These are phyloP conservation scores for Callyntrura guangdongensis DNA, from an alignment of 2,888 invertebrate genomes.

Conservation along the genomic window DNA sequence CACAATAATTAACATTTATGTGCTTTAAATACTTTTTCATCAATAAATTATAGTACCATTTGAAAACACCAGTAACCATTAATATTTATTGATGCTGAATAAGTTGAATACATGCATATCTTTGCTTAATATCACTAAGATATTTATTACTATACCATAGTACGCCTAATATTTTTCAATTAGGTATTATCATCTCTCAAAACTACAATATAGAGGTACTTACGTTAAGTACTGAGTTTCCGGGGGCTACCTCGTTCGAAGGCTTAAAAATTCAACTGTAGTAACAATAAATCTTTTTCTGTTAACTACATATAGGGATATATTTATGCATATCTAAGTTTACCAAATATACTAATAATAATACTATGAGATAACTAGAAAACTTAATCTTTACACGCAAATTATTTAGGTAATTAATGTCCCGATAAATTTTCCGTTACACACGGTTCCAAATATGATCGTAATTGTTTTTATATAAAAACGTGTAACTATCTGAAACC, in stretches of 20 bases:
- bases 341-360: neutral
- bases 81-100: constrained; percentile 12
- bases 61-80: constrained; percentile 58
- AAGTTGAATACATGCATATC: constrained; percentile 4
- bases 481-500: neutral
- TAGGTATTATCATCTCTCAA: neutral
- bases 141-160: neutral
- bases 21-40: constrained; percentile 28
- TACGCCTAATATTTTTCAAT: neutral
- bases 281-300: neutral
- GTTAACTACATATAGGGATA: constrained; percentile 19
- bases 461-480: constrained; percentile 10
- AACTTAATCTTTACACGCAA: neutral
- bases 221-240: constrained; percentile 29
- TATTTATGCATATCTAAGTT: neutral
- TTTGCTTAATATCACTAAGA: constrained; percentile 1
- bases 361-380: constrained; percentile 46
- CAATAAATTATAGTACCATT: constrained; percentile 59
- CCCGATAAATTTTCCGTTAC: neutral
- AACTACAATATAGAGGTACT: constrained; percentile 22
- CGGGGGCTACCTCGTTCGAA: neutral
- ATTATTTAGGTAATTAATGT: neutral
- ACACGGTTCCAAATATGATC: neutral
- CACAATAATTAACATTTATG: constrained; percentile 47
- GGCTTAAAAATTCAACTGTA: constrained; percentile 9